phyloP scores from a whole-genome alignment of 2,797 vertebrate genomes.

The Sardinella longiceps region DNA sequence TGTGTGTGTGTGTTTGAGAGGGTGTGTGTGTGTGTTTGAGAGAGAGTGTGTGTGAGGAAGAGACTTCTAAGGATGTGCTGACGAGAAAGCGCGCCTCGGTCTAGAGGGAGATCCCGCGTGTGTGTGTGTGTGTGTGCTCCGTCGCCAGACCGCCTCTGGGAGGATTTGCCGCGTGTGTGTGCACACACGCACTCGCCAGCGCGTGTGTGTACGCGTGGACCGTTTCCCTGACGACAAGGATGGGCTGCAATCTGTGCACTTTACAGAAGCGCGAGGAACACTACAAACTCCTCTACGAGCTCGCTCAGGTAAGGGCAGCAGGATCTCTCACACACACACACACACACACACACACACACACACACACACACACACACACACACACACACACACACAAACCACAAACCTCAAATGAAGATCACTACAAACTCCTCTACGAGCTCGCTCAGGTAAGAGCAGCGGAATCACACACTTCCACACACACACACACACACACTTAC shows the following conservation, averaged over 20 bases:
- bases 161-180: conserved; percentile 48
- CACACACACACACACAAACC: no score
- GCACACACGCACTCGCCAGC: no score
- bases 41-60: conserved; percentile 57
- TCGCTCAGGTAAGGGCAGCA: conserved; percentile 89
- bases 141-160: conserved; percentile 74
- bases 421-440: no score
- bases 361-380: neutral
- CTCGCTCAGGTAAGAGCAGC: no score
- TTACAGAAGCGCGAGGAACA: conserved; percentile 98
- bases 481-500: neutral
- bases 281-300: conserved; percentile 99
- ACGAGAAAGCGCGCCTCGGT: conserved; percentile 88
- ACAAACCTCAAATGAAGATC: no score
- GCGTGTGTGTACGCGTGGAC: neutral
- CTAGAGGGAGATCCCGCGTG: conserved; percentile 86
- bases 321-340: neutral
- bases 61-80: conserved; percentile 77
- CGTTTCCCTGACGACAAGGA: conserved; percentile 85
- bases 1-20: no score
- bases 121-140: conserved; percentile 82
- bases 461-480: no score
- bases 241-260: conserved; percentile 99
- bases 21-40: neutral
- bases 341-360: conserved; percentile 2